Evolutionary conservation across 37 sponge, comb jelly and placozoan genomes (phyloP).

Genomic region (Beroe forskalii): DNA sequence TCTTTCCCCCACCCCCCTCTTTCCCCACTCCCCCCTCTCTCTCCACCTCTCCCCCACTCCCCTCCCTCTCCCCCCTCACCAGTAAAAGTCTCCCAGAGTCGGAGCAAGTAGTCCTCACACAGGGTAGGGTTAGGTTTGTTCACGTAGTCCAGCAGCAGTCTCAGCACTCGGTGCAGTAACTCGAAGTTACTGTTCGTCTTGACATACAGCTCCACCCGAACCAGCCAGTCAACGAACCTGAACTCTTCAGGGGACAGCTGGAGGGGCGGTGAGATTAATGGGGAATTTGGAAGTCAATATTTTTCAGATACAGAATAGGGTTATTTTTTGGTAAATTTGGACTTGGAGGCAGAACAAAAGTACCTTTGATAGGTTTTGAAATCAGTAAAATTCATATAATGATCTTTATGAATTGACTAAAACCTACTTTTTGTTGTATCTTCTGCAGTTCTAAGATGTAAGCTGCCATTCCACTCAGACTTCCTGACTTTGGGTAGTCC

Average conservation of each 20-base stretch:
- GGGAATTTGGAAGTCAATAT: too few relatives aligned
- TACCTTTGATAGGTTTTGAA: too few relatives aligned
- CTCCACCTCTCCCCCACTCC: too few relatives aligned
- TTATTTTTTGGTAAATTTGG: too few relatives aligned
- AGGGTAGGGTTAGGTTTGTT: neutral
- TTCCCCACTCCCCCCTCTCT: too few relatives aligned
- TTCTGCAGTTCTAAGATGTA: slow-evolving; percentile 2
- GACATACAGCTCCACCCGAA: neutral
- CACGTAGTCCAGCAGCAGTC: slow-evolving; percentile 1
- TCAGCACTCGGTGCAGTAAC: neutral
- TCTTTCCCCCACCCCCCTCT: too few relatives aligned
- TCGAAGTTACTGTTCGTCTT: slow-evolving; percentile 18
- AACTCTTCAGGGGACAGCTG: neutral
- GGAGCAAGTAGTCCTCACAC: neutral
- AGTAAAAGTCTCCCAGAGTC: slow-evolving; percentile 27
- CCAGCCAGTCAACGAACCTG: slow-evolving; percentile 33
- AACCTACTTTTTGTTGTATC: slow-evolving; percentile 27
- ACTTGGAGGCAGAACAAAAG: too few relatives aligned
- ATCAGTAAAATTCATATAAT: too few relatives aligned
- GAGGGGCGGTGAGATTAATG: neutral
- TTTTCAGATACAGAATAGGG: too few relatives aligned
- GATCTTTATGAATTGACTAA: too few relatives aligned
- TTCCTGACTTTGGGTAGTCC: slow-evolving; percentile 24
- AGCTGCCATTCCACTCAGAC: neutral
- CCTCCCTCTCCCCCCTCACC: too few relatives aligned